Evolutionary conservation across 2,888 invertebrate species (phyloP).

Genomic region (Lumbricus terrestris): DNA sequence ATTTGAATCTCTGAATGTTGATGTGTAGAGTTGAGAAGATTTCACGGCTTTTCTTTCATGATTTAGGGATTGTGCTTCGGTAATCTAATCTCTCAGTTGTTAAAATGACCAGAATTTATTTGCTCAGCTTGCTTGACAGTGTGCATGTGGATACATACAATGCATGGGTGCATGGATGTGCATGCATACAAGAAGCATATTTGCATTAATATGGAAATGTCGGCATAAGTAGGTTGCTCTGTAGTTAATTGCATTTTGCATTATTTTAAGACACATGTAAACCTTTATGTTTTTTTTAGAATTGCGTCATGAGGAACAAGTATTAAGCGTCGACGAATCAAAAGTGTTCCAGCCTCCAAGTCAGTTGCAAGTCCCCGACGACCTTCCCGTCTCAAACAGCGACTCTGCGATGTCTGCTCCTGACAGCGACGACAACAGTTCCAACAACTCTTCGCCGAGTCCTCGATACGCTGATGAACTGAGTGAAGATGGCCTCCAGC

Average conservation of each 20-base stretch:
- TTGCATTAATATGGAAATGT: background rate
- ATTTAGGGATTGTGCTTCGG: background rate
- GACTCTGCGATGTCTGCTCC: constrained; percentile 58
- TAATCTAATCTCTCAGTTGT: background rate
- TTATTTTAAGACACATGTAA: background rate
- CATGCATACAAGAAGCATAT: background rate
- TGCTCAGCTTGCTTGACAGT: background rate
- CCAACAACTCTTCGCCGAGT: constrained; percentile 14
- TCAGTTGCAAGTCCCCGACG: constrained; percentile 78
- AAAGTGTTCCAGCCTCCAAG: constrained; percentile 84
- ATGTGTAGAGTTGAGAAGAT: background rate
- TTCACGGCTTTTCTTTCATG: background rate
- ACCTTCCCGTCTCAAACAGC: constrained; percentile 43
- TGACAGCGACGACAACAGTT: constrained; percentile 41
- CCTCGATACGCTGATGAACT: constrained; percentile 15
- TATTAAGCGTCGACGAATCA: constrained; percentile 54
- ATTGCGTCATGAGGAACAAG: constrained; percentile 46
- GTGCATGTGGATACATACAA: background rate
- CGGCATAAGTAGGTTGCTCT: background rate
- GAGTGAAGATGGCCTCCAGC: background rate
- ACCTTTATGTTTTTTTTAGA: constrained; percentile 9
- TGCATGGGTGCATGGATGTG: background rate
- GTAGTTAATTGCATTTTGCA: background rate
- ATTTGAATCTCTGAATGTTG: background rate
- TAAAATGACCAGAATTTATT: background rate